These are phyloP conservation scores for Betta splendens DNA, from an alignment of 2,797 vertebrate genomes.

Conservation along the genomic window DNA sequence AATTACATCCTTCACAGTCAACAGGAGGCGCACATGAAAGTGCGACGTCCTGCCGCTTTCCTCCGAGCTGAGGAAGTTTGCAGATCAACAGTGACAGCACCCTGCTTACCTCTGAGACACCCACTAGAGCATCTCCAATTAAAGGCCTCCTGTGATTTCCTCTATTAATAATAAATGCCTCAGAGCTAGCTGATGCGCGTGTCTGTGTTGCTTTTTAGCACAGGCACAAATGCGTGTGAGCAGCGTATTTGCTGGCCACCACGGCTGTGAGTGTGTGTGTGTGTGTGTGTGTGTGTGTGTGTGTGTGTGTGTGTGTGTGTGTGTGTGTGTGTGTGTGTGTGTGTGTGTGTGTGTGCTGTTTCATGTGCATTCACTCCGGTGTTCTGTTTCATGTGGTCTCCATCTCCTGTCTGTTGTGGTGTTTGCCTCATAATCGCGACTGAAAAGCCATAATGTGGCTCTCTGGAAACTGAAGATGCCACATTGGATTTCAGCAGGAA, in stretches of 20 bases:
- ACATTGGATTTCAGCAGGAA: constrained; percentile 82
- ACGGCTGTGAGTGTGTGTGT: constrained; percentile 17
- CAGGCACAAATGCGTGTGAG: constrained; percentile 40
- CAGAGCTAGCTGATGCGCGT: constrained; percentile 50
- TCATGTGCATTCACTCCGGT: constrained; percentile 43
- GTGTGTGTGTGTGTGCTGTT: constrained; percentile 27
- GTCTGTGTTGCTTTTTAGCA: constrained; percentile 51
- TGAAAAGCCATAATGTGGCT: constrained; percentile 69
- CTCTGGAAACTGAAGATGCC: constrained; percentile 81
- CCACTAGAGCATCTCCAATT: constrained; percentile 78
- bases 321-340: not conserved
- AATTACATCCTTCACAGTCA: constrained; percentile 83
- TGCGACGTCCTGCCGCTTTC: constrained; percentile 71
- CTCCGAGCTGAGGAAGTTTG: constrained; percentile 72
- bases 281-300: not conserved
- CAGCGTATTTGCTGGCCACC: constrained; percentile 22
- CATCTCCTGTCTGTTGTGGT: constrained; percentile 71
- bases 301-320: not conserved
- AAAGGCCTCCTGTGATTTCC: constrained; percentile 79
- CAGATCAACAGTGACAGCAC: constrained; percentile 80
- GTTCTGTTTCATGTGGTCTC: constrained; percentile 70
- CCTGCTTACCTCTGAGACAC: constrained; percentile 77
- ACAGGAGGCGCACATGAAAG: constrained; percentile 82
- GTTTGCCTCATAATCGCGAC: constrained; percentile 69
- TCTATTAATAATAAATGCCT: constrained; percentile 82